phyloP scores from a whole-genome alignment of 1,140 invertebrate species.

The Saccostrea echinata region DNA sequence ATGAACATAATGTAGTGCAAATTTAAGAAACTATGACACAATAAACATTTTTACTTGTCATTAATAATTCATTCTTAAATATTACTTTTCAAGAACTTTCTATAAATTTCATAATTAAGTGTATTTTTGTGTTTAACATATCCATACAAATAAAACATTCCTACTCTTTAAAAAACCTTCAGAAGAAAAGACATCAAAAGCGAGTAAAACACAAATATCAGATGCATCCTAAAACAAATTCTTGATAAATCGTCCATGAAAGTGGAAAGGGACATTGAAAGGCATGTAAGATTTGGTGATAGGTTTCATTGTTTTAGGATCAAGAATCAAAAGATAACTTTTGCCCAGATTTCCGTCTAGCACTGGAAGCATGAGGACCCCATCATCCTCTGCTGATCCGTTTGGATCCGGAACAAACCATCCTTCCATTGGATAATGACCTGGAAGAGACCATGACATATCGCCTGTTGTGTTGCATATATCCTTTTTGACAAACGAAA shows the following conservation, averaged over 20 bases:
- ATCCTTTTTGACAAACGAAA: constrained; percentile 75
- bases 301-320: constrained; percentile 67
- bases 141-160: too few relatives aligned
- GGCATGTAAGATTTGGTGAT: constrained; percentile 67
- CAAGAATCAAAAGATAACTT: constrained; percentile 70
- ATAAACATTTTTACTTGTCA: too few relatives aligned
- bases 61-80: too few relatives aligned
- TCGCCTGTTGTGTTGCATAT: constrained; percentile 68
- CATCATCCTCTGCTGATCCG: constrained; percentile 71
- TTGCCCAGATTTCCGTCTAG: constrained; percentile 64
- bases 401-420: constrained; percentile 70
- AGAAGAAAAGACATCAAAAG: too few relatives aligned
- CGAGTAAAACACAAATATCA: too few relatives aligned
- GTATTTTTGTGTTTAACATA: too few relatives aligned
- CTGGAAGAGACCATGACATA: constrained; percentile 58
- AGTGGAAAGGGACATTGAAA: constrained; percentile 69
- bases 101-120: too few relatives aligned
- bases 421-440: constrained; percentile 72
- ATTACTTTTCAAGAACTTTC: too few relatives aligned
- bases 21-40: too few relatives aligned
- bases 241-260: constrained; percentile 74
- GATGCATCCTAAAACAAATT: constrained; percentile 45
- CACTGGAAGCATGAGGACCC: constrained; percentile 69
- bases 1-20: too few relatives aligned
- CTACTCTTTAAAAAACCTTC: too few relatives aligned